Conservation (phyloP, 2,888 invertebrate genomes). For the Altica lythri region DNA sequence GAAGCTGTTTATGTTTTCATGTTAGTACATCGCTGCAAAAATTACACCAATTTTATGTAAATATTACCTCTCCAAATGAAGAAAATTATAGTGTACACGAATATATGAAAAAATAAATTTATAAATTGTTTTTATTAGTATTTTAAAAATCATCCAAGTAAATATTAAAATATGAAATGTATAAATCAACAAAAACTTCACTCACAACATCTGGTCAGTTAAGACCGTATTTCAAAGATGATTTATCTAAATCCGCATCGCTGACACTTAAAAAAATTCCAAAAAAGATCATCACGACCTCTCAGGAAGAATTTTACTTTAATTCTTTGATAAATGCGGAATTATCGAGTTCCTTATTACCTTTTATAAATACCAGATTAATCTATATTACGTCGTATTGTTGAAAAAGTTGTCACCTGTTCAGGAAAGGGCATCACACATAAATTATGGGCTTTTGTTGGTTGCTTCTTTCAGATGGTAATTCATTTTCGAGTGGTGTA, state of each 20-base stretch:
- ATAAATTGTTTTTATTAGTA: too few relatives aligned
- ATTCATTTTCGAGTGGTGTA: slow-evolving; percentile 30
- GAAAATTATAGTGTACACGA: too few relatives aligned
- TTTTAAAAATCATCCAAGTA: too few relatives aligned
- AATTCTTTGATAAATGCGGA: slow-evolving; percentile 28
- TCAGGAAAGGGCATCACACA: slow-evolving; percentile 35
- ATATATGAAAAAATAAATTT: too few relatives aligned
- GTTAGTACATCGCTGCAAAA: too few relatives aligned
- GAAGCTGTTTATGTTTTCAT: too few relatives aligned
- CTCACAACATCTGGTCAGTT: neutral
- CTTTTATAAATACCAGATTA: slow-evolving; percentile 31
- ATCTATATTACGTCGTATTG: slow-evolving; percentile 41
- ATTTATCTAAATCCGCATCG: slow-evolving; percentile 7
- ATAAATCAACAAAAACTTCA: too few relatives aligned
- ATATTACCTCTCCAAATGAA: too few relatives aligned
- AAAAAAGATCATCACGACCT: slow-evolving; percentile 4
- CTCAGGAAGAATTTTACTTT: slow-evolving; percentile 11
- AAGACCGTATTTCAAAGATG: neutral
- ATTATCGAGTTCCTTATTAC: slow-evolving; percentile 24
- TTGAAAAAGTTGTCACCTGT: slow-evolving; percentile 42
- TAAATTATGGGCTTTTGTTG: slow-evolving; percentile 41
- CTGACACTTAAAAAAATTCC: neutral
- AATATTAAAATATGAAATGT: too few relatives aligned
- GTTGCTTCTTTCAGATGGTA: slow-evolving; percentile 27
- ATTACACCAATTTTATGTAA: too few relatives aligned